Conservation (phyloP, 2,113 vertebrate genomes). For the Mobula hypostoma region DNA sequence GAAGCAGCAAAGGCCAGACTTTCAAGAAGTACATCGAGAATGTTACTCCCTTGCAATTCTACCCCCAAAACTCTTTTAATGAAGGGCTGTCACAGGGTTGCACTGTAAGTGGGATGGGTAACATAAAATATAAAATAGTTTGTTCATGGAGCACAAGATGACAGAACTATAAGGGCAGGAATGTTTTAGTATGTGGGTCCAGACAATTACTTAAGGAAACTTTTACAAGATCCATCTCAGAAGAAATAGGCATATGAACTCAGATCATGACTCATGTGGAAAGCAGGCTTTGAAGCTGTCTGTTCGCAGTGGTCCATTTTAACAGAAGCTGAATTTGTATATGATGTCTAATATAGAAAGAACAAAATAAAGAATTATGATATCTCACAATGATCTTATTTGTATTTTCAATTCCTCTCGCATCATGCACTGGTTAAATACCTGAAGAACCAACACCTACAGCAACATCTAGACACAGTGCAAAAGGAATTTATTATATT, state of each 20-base stretch:
- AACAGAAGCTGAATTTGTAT: background rate
- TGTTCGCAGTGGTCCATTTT: background rate
- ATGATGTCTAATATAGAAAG: background rate
- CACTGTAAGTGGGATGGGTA: background rate
- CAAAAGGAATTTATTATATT: conserved; percentile 93
- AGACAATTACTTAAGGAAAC: background rate
- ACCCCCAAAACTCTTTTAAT: no score
- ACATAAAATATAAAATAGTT: background rate
- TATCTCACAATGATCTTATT: background rate
- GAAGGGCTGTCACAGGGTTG: background rate
- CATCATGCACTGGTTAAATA: conserved; percentile 18
- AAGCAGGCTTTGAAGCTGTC: background rate
- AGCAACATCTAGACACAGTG: conserved; percentile 80
- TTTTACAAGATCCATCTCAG: background rate
- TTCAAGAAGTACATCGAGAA: background rate
- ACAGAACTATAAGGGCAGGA: background rate
- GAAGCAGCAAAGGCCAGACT: background rate
- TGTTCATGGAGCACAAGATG: background rate
- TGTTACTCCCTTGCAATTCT: no score
- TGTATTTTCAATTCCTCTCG: conserved; percentile 9
- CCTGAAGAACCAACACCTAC: conserved; percentile 71
- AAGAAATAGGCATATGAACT: background rate
- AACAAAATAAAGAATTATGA: background rate
- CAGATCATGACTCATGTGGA: background rate
- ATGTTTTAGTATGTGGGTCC: background rate